phyloP scores from a whole-genome alignment of 2,113 vertebrate genomes.

The Phainopepla nitens region DNA sequence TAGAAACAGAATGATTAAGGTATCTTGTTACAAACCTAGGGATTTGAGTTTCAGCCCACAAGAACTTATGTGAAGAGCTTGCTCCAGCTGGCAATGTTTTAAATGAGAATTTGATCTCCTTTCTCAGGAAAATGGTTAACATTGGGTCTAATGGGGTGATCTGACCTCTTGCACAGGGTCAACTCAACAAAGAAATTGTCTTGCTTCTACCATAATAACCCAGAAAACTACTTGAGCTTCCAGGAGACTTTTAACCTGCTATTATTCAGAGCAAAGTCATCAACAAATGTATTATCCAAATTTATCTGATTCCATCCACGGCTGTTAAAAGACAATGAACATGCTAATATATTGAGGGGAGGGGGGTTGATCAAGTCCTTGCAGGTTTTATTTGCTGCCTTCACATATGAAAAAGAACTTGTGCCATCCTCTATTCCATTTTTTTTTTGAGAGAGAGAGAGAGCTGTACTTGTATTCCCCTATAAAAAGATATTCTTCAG shows the following conservation, averaged over 20 bases:
- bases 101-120: neutral
- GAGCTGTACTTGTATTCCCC: neutral
- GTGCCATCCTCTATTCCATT: neutral
- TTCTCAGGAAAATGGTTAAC: neutral
- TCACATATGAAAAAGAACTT: neutral
- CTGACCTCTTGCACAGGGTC: neutral
- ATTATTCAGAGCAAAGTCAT: neutral
- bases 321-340: neutral
- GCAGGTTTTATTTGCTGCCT: neutral
- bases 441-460: neutral
- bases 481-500: neutral
- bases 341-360: neutral
- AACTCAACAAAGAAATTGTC: neutral
- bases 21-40: neutral
- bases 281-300: neutral
- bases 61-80: neutral
- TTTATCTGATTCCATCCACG: rapidly evolving
- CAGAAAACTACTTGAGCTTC: neutral
- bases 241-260: neutral
- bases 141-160: neutral
- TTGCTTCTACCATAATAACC: neutral
- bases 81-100: neutral
- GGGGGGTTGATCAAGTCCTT: neutral
- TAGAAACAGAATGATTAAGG: neutral
- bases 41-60: neutral